Evolutionary conservation across 2,888 invertebrate species (phyloP).

Genomic region (Polia nebulosa): DNA sequence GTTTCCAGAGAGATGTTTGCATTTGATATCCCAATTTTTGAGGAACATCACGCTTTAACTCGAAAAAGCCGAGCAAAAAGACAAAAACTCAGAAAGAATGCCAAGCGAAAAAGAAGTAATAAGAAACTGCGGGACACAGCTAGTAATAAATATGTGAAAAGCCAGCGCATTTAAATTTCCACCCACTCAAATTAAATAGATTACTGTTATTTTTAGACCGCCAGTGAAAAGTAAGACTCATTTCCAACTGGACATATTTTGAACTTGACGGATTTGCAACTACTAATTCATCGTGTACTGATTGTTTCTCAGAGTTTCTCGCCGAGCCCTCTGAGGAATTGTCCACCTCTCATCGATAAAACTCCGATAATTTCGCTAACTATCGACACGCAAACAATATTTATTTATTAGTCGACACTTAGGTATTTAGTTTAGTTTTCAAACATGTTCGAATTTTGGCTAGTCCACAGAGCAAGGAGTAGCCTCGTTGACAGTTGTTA

Average conservation of each 20-base stretch:
- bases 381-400: slow-evolving; percentile 14
- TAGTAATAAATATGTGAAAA: neutral
- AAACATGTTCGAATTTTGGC: slow-evolving; percentile 17
- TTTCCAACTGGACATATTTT: too few species aligned
- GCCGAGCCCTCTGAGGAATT: neutral
- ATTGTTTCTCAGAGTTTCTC: slow-evolving; percentile 10
- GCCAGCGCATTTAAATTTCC: neutral
- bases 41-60: too few species aligned
- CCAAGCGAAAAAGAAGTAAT: neutral
- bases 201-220: neutral
- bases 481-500: neutral
- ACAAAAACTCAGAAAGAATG: too few species aligned
- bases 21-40: too few species aligned
- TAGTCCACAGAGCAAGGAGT: neutral
- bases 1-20: too few species aligned
- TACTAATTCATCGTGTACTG: too few species aligned
- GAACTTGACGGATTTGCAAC: too few species aligned
- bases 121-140: neutral
- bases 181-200: neutral
- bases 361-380: slow-evolving; percentile 36
- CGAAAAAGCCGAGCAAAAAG: too few species aligned
- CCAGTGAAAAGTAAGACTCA: neutral
- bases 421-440: slow-evolving; percentile 38
- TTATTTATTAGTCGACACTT: slow-evolving; percentile 20
- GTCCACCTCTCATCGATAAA: slow-evolving; percentile 31